phyloP scores from a whole-genome alignment of 2,888 invertebrate species.

The Plemyria rubiginata region DNA sequence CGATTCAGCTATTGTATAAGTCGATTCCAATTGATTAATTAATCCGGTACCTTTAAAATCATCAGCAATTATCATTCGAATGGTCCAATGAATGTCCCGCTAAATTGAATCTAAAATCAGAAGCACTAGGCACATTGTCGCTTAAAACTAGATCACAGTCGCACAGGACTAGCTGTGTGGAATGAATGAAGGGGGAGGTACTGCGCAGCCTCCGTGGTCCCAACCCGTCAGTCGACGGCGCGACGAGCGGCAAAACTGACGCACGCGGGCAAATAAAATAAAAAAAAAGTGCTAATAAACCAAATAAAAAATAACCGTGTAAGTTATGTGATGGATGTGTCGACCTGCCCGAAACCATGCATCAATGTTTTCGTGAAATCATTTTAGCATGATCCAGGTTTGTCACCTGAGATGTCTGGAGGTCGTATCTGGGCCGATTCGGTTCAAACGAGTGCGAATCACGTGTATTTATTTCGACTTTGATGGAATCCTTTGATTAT shows the following conservation, averaged over 20 bases:
- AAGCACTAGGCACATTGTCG: conserved; percentile 6
- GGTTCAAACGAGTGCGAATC: conserved; percentile 61
- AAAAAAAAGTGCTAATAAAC: conserved; percentile 59
- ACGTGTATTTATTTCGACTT: conserved; percentile 52
- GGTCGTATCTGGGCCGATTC: conserved; percentile 64
- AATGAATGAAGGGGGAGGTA: conserved; percentile 81
- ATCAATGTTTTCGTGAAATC: conserved; percentile 49
- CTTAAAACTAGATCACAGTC: conserved; percentile 6
- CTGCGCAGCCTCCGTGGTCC: conserved; percentile 80
- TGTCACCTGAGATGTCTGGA: conserved; percentile 75
- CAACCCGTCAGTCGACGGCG: conserved; percentile 73
- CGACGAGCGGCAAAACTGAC: conserved; percentile 70
- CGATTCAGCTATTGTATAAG: background rate
- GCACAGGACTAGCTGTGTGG: conserved; percentile 46
- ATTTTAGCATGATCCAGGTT: conserved; percentile 54
- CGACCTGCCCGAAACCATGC: conserved; percentile 63
- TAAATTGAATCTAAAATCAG: conserved; percentile 6
- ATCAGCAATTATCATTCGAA: background rate
- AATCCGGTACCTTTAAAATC: background rate
- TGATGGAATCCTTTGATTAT: conserved; percentile 15
- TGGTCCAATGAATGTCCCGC: background rate
- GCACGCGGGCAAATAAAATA: conserved; percentile 55
- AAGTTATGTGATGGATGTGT: conserved; percentile 48
- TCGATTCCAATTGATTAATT: background rate
- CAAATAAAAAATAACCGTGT: conserved; percentile 65